Evolutionary conservation across 1,140 invertebrate species (phyloP).

Genomic region (Archivesica marissinica): DNA sequence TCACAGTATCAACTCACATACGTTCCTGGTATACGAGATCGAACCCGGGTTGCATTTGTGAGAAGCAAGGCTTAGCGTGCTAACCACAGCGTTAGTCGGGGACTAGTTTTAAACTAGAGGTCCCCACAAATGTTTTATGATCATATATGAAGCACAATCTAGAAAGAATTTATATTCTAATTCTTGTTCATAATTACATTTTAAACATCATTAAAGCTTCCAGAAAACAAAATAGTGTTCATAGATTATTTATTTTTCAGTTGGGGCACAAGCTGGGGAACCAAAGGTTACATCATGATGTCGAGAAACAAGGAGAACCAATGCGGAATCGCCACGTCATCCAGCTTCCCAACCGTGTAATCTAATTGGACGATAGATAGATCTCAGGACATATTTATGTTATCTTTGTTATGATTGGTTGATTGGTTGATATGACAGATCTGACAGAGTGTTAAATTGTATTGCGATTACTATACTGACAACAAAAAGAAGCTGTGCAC

Average conservation of each 20-base stretch:
- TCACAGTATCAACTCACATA: no score
- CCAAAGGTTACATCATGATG: constrained; percentile 85
- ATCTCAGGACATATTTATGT: no score
- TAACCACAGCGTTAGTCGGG: no score
- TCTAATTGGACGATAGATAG: constrained; percentile 21
- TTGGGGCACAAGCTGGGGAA: constrained; percentile 93
- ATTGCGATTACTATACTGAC: no score
- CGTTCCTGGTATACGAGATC: no score
- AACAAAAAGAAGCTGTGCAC: no score
- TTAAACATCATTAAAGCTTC: not conserved
- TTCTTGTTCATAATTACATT: not conserved
- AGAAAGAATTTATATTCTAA: not conserved
- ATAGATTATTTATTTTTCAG: constrained; percentile 61
- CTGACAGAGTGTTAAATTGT: no score
- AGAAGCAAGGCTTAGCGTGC: no score
- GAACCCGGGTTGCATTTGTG: no score
- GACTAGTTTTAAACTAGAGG: no score
- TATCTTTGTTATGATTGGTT: no score
- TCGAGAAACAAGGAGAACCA: constrained; percentile 81
- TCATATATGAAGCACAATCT: not conserved
- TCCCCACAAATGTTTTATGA: not conserved
- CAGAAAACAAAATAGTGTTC: not conserved
- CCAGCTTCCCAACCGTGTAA: constrained; percentile 83
- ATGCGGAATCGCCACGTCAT: constrained; percentile 82
- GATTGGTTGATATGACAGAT: no score